Conservation (phyloP, 1,140 invertebrate species). For the Dinoponera quadriceps region DNA sequence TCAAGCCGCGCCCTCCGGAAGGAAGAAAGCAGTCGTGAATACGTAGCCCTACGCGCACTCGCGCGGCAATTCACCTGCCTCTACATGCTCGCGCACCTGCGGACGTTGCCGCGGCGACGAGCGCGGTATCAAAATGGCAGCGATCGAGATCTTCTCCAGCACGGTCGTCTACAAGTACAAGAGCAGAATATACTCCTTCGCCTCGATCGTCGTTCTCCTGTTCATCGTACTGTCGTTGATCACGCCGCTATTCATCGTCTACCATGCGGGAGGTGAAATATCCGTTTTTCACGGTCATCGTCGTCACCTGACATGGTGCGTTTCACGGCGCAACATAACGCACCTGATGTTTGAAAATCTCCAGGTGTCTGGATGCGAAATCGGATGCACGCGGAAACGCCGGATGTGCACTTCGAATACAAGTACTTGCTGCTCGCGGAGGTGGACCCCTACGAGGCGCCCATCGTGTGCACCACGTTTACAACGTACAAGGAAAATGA, state of each 20-base stretch:
- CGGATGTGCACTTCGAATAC: conserved; percentile 80
- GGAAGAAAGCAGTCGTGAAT: neutral
- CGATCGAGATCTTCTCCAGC: conserved; percentile 81
- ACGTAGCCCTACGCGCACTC: neutral
- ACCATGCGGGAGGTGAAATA: conserved; percentile 79
- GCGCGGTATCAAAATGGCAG: conserved; percentile 67
- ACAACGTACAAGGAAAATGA: conserved; percentile 80
- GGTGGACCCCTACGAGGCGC: conserved; percentile 70
- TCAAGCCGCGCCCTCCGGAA: neutral
- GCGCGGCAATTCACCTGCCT: neutral
- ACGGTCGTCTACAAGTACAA: conserved; percentile 81
- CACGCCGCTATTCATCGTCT: conserved; percentile 79
- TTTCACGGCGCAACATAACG: neutral
- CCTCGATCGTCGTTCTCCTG: conserved; percentile 76
- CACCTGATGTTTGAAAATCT: conserved; percentile 32
- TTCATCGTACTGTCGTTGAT: conserved; percentile 72
- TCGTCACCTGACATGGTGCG: neutral
- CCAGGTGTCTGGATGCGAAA: conserved; percentile 82
- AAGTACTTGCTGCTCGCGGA: conserved; percentile 82
- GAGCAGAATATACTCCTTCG: conserved; percentile 77
- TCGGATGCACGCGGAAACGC: conserved; percentile 79
- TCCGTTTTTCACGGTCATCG: neutral
- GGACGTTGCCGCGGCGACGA: conserved; percentile 53
- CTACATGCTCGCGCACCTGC: neutral
- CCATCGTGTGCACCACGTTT: conserved; percentile 82